Evolutionary conservation across 2,888 invertebrate genomes (phyloP).

Genomic region (Agelastica alni): DNA sequence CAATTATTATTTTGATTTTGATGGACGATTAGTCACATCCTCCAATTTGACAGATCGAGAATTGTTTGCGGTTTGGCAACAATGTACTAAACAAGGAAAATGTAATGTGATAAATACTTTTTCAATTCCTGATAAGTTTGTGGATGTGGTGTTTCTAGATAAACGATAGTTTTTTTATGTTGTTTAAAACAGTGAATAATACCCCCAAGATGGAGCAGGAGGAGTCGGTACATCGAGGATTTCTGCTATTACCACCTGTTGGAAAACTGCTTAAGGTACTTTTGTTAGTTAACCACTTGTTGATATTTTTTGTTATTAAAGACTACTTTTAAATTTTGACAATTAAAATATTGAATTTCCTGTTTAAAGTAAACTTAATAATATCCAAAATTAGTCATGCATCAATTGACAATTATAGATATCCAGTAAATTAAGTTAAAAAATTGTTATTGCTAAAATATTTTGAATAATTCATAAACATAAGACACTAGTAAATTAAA

Average conservation of each 20-base stretch:
- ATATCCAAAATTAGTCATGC: no score
- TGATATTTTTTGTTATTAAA: no score
- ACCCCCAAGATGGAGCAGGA: conserved; percentile 68
- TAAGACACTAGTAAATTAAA: no score
- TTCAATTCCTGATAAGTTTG: conserved; percentile 29
- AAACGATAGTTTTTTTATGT: conserved; percentile 23
- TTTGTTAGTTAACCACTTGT: conserved; percentile 13
- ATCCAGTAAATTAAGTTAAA: no score
- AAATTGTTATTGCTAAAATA: no score
- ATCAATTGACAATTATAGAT: no score
- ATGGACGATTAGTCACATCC: not conserved
- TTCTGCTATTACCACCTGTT: conserved; percentile 77
- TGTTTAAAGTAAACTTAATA: no score
- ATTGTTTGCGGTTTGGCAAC: not conserved
- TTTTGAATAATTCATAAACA: no score
- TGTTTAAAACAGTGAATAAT: conserved; percentile 19
- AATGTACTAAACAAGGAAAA: conserved; percentile 13
- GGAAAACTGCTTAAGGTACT: conserved; percentile 75
- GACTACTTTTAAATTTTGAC: no score
- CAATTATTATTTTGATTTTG: no score
- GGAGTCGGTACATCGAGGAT: conserved; percentile 75
- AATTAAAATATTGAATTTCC: no score
- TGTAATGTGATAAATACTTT: conserved; percentile 24
- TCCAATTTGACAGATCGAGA: not conserved
- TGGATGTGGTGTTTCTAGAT: conserved; percentile 34